These are phyloP conservation scores for Callitettix versicolor DNA, from an alignment of 1,140 invertebrate species.

Conservation along the genomic window DNA sequence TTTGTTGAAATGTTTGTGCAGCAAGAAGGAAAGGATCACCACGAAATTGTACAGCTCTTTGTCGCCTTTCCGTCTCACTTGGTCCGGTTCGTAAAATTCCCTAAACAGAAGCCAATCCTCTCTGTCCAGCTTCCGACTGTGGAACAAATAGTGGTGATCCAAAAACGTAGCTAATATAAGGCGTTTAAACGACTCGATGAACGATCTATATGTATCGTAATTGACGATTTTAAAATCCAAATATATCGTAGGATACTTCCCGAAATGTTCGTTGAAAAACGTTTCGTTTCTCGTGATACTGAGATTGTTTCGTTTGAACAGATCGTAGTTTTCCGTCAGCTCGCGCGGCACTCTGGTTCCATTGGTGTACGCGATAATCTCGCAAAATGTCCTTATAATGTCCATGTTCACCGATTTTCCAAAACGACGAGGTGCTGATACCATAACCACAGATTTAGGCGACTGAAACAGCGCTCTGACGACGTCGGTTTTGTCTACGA, in stretches of 20 bases:
- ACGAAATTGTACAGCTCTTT: background rate
- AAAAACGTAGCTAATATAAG: background rate
- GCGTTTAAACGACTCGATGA: background rate
- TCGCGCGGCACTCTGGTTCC: background rate
- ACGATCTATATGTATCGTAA: background rate
- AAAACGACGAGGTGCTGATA: background rate
- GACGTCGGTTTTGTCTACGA: background rate
- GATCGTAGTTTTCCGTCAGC: background rate
- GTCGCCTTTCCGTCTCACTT: background rate
- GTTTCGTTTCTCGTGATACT: background rate
- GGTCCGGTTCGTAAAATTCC: background rate
- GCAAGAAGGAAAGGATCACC: background rate
- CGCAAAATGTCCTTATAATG: no score
- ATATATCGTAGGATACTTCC: background rate
- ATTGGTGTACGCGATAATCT: background rate
- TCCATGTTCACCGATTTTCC: background rate
- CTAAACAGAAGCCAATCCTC: background rate
- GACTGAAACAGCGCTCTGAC: background rate
- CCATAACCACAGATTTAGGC: background rate
- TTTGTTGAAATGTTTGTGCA: background rate
- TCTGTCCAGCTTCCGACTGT: background rate
- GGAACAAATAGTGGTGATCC: background rate
- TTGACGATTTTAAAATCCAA: background rate
- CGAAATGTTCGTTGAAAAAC: background rate
- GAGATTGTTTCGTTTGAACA: background rate